Conservation (phyloP, 2,888 invertebrate species). For the Monochamus alternatus region DNA sequence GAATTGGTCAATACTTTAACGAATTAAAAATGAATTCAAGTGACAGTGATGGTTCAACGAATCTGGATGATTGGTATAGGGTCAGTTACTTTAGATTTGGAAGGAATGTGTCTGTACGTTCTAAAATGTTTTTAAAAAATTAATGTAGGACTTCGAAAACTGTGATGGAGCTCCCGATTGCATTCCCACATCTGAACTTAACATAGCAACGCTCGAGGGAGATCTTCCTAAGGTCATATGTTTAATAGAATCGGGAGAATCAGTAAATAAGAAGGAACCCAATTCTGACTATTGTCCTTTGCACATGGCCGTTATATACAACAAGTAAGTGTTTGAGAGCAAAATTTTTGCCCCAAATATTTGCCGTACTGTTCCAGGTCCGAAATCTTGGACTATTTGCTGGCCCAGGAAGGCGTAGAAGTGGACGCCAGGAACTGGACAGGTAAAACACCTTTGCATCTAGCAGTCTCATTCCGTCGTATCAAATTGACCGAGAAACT, state of each 20-base stretch:
- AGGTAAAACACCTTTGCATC: constrained; percentile 58
- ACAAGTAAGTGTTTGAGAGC: constrained; percentile 46
- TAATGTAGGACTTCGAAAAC: too few relatives aligned
- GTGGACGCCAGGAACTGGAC: constrained; percentile 57
- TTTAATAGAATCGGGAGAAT: too few relatives aligned
- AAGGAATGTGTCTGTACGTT: too few relatives aligned
- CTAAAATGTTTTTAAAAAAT: too few relatives aligned
- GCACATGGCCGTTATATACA: too few relatives aligned
- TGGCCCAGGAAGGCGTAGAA: constrained; percentile 52
- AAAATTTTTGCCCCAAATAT: background rate
- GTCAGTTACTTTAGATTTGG: background rate
- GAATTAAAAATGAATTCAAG: constrained; percentile 25
- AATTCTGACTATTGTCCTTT: too few relatives aligned
- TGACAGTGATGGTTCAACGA: constrained; percentile 26
- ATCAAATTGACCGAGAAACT: constrained; percentile 49
- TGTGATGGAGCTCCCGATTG: too few relatives aligned
- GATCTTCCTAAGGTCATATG: constrained; percentile 52
- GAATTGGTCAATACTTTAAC: too few relatives aligned
- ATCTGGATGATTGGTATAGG: constrained; percentile 14
- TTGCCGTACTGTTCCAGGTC: constrained; percentile 50
- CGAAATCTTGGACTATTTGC: constrained; percentile 54
- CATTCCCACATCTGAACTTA: constrained; percentile 53
- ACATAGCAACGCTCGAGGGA: constrained; percentile 52
- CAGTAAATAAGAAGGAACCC: too few relatives aligned
- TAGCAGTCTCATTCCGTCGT: constrained; percentile 49